These are phyloP conservation scores for Pogoniulus pusillus DNA, from an alignment of 2,797 vertebrate genomes.

Conservation along the genomic window DNA sequence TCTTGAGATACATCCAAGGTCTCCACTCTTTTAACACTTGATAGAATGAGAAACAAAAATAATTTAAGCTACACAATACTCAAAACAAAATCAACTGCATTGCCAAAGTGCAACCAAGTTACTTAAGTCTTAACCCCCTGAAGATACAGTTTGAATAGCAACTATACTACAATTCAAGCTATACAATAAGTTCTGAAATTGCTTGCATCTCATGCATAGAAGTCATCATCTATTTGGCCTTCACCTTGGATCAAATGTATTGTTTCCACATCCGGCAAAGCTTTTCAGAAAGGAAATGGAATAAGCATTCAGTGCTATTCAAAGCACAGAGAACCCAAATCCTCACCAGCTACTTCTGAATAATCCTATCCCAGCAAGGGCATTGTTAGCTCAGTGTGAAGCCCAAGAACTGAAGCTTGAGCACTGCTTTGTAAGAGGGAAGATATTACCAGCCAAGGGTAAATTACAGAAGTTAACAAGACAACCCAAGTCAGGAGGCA, in stretches of 20 bases:
- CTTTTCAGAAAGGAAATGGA: neutral
- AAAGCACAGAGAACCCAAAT: neutral
- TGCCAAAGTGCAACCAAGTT: neutral
- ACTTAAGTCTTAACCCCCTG: neutral
- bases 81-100: neutral
- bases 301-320: neutral
- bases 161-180: neutral
- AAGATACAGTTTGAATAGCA: neutral
- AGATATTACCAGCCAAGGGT: neutral
- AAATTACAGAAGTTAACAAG: neutral
- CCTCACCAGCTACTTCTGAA: neutral
- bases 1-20: neutral
- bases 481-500: neutral
- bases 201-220: neutral
- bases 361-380: neutral
- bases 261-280: neutral
- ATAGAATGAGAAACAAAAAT: neutral
- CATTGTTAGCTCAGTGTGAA: neutral
- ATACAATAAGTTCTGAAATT: neutral
- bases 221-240: neutral
- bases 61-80: neutral
- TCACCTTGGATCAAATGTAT: neutral
- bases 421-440: neutral
- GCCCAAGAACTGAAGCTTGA: neutral
- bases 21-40: neutral